These are phyloP conservation scores for Smittia aterrima DNA, from an alignment of 2,888 invertebrate genomes.

Conservation along the genomic window DNA sequence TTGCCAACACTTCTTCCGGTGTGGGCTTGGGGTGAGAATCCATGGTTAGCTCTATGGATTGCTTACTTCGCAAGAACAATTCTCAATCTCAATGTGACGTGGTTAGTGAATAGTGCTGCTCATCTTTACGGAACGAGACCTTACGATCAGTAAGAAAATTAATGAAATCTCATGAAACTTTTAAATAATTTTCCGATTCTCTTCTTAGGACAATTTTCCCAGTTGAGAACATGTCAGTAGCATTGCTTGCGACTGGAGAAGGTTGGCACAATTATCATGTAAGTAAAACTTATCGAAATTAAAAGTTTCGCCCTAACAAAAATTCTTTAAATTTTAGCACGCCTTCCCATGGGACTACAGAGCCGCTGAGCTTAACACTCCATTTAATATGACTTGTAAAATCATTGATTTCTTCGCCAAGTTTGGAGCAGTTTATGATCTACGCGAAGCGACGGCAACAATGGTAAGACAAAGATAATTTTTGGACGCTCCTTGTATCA, in stretches of 20 bases:
- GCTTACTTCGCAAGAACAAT: slow-evolving; percentile 61
- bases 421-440: slow-evolving; percentile 56
- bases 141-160: slow-evolving; percentile 59
- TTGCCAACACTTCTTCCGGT: slow-evolving; percentile 61
- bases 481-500: neutral
- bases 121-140: slow-evolving; percentile 69
- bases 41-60: slow-evolving; percentile 59
- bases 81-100: slow-evolving; percentile 64
- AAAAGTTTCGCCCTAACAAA: neutral
- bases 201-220: slow-evolving; percentile 67
- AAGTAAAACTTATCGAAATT: neutral
- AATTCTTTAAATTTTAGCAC: slow-evolving; percentile 54
- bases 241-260: slow-evolving; percentile 70
- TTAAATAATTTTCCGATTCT: neutral
- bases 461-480: slow-evolving; percentile 42
- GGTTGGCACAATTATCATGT: slow-evolving; percentile 87
- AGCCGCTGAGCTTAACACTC: slow-evolving; percentile 70
- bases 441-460: slow-evolving; percentile 50
- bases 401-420: slow-evolving; percentile 65
- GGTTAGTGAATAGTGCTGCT: slow-evolving; percentile 72
- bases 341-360: slow-evolving; percentile 88
- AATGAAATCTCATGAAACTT: neutral
- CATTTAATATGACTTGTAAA: slow-evolving; percentile 62
- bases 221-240: slow-evolving; percentile 66
- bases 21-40: slow-evolving; percentile 63